Base-by-base conservation (phyloP, 1,140 invertebrate genomes). In the Atta cephalotes region DNA sequence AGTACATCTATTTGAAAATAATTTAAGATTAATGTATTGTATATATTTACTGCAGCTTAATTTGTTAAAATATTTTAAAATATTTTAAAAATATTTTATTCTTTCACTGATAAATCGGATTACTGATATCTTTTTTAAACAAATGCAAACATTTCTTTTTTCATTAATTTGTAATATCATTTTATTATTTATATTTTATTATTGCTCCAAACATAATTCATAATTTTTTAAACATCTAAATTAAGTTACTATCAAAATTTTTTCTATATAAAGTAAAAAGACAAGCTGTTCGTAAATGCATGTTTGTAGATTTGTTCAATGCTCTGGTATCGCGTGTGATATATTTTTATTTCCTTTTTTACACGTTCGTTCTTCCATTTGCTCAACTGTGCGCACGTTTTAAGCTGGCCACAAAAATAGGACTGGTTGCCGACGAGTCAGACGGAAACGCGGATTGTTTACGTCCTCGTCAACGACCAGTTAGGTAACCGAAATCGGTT, bases 391-490 rank as follows among this genome's bases (percentile, higher is more conserved):
- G 72, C 28, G 58, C 71, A 18, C 56, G 25, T 3, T 68, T 81
- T 58, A 74, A 81, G 65, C 60, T 68, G 28, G 28, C 9, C 63
- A 31, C 65, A 66, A 56, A 89, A 89, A 89, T 89, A 89, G 88
- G 88, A 51, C 35, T 53, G 39, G 60, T 88, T 90, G 66, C 84
- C 76, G 87, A 86, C 60, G 68, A 28, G 76, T 78, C 66, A 51
- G 71, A 62, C 68, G 81, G 79, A 76, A 14, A 77, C 45, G 9
- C 53, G 21, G 68, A 91, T 93, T 92, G 89, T 92, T 92, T 92
- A 89, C 84, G 86, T 91, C 85, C 72, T 82, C 81, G 39, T 88
- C 71, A 85, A 35, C 65, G 39, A 58, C 49, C 45, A 56, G 66
- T 88, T 88, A 88, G 84, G 74, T 88, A 88, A 88, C 53, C 66